A percentile compares a stretch with the other conserved stretches of the same genome.
Evolutionary conservation across 2,113 vertebrate species (phyloP).

Genomic region (Aphelocoma coerulescens): DNA sequence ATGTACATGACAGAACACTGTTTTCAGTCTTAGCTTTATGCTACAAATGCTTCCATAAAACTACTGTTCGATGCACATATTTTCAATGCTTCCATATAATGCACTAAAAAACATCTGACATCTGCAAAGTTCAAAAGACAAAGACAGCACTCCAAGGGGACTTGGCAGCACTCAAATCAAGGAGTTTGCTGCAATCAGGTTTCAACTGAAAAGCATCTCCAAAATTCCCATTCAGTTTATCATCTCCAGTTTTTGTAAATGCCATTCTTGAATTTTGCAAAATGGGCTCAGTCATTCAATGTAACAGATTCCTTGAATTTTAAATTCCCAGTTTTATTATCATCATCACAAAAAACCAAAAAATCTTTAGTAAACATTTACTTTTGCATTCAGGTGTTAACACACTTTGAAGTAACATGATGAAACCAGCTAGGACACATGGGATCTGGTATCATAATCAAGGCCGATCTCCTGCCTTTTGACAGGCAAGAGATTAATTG

Average conservation of each 20-base stretch:
- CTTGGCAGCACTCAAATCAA: not conserved
- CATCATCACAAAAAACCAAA: no score
- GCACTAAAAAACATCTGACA: not conserved
- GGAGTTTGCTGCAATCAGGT: not conserved
- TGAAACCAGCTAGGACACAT: not conserved
- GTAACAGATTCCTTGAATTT: not conserved
- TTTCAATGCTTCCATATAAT: not conserved
- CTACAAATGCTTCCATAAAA: not conserved
- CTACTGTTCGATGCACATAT: accelerated
- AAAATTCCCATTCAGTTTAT: not conserved
- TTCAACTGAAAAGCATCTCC: not conserved
- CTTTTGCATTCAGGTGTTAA: not conserved
- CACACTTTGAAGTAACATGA: not conserved
- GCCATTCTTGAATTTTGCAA: not conserved
- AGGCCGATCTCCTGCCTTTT: not conserved
- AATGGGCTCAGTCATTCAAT: not conserved
- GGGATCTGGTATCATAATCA: not conserved
- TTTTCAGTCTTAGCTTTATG: not conserved
- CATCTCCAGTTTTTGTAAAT: not conserved
- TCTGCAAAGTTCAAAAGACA: not conserved
- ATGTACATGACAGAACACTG: not conserved
- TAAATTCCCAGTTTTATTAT: not conserved
- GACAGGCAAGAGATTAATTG: not conserved
- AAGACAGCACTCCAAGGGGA: not conserved
- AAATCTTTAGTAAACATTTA: not conserved